These are phyloP conservation scores for Rhopilema esculentum DNA, from an alignment of 30 jellyfish, hydroid and myxozoan genomes.

Conservation along the genomic window DNA sequence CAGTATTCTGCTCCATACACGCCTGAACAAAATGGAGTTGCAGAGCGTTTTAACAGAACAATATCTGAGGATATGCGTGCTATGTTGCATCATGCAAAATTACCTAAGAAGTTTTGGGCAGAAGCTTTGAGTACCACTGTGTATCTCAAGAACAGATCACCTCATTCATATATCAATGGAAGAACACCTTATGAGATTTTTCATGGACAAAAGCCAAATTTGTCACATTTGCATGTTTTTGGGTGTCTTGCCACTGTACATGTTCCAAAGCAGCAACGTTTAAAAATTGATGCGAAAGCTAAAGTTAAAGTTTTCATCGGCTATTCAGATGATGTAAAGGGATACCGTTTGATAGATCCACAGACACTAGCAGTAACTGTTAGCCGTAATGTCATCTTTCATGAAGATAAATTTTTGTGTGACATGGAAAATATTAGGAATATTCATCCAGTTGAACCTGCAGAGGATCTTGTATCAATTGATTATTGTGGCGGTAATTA, in stretches of 20 bases:
- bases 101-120: slow-evolving; percentile 48
- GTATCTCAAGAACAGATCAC: slow-evolving; percentile 26
- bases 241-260: slow-evolving; percentile 51
- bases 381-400: background rate
- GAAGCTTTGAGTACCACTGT: slow-evolving; percentile 51
- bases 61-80: slow-evolving; percentile 22
- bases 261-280: slow-evolving; percentile 51
- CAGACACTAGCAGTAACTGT: background rate
- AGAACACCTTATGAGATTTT: slow-evolving; percentile 40
- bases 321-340: slow-evolving; percentile 44
- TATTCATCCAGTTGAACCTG: too few relatives aligned
- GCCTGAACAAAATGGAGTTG: slow-evolving; percentile 60
- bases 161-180: slow-evolving; percentile 26
- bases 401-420: too few relatives aligned
- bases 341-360: slow-evolving; percentile 31
- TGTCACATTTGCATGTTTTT: slow-evolving; percentile 30
- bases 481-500: too few relatives aligned
- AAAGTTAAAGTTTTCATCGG: slow-evolving; percentile 24
- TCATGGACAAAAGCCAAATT: slow-evolving; percentile 50
- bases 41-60: slow-evolving; percentile 54
- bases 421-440: too few relatives aligned
- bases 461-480: too few relatives aligned
- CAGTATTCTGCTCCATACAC: slow-evolving; percentile 41
- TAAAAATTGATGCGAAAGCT: slow-evolving; percentile 39
- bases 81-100: slow-evolving; percentile 57